Evolutionary conservation across 2,113 vertebrate genomes (phyloP).

Genomic region (Pogonocichla stellata): DNA sequence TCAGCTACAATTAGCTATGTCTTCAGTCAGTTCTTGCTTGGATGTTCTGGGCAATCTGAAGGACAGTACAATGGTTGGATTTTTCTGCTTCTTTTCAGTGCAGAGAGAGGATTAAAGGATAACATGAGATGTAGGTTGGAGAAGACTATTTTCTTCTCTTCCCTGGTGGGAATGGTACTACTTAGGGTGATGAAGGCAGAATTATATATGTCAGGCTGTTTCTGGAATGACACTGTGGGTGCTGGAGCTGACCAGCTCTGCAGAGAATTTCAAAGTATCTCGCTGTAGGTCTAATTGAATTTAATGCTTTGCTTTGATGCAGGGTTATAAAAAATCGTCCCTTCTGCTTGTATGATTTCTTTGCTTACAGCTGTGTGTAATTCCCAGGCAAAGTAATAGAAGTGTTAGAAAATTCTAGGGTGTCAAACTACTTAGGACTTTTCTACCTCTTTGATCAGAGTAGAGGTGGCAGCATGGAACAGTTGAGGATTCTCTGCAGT

Average conservation of each 20-base stretch:
- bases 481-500: neutral
- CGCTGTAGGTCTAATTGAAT: neutral
- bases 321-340: neutral
- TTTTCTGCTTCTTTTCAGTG: neutral
- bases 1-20: neutral
- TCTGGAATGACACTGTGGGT: neutral
- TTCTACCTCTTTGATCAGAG: neutral
- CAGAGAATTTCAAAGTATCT: neutral
- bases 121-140: neutral
- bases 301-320: neutral
- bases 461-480: neutral
- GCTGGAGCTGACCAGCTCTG: neutral
- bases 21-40: neutral
- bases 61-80: neutral
- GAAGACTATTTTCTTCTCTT: neutral
- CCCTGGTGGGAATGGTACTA: neutral
- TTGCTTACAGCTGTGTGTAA: neutral
- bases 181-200: neutral
- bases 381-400: neutral
- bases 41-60: neutral
- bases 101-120: neutral
- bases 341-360: neutral
- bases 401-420: neutral
- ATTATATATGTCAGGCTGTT: neutral
- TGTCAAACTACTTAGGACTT: neutral